Base-by-base conservation (phyloP, 1,140 invertebrate species). In the Galleria mellonella region DNA sequence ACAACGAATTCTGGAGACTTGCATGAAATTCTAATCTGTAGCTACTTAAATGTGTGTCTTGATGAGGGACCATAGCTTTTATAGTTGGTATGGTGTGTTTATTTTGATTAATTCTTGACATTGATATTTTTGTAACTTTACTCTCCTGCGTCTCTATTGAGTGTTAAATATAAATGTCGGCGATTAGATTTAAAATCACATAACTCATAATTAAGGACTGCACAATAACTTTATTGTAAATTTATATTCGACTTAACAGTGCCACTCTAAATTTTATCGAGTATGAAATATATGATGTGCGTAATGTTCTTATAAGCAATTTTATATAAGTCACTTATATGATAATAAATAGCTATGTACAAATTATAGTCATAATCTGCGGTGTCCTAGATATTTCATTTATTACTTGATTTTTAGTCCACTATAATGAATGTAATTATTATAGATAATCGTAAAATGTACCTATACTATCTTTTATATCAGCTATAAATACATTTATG, bases 61-160 rank as follows among this genome's bases (percentile, higher is more conserved):
- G 64, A 50, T 51, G 50, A 56, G 79, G 77, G 79, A 83, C 79
- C 79, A 83, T 82, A 62, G 72, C 58, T 48, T 64, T 58, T 62
- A 45, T 37, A 37, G 35, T 3, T 42, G 13, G 64, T 47, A 53
- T 60, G 62, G 67, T 54, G 61, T 65, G 55, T 62, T 64, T 37
- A 13, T 70, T 66, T 63, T 62, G 32, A 41, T 66, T 49, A 30
- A 54, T 53, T 44, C 51, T 51, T 50, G 43, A 41, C 28, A 42
- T 53, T 49, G 27, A 51, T 56, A 47, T 60, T 56, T 55, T 52
- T 60, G 49, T 56, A 62, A 44, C 43, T 62, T 50, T 49, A 55
- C 41, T 55, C 51, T 48, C 44, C 45, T 57, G 55, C 47, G 44
- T 51, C 43, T 72, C 55, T 66, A 62, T 60, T 62, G 64, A 71